Evolutionary conservation across 64 coral and sea anemone genomes (phyloP), one percentile per base, ranked within the genome.

Genomic region (Actinia equina): DNA sequence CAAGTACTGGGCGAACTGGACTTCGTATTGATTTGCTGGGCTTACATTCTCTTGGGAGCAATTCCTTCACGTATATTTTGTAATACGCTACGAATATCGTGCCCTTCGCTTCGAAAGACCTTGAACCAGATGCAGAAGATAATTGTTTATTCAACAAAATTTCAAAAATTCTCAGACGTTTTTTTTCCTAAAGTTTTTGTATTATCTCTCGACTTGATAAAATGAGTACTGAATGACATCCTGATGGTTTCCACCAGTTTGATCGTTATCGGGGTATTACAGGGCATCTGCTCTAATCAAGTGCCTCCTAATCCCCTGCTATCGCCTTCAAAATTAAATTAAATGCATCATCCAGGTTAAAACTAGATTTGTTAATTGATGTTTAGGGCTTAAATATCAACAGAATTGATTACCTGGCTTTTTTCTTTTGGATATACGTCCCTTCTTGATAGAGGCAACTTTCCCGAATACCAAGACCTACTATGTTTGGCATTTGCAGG

Each of bases 281-380:
- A 41, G 25, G 69, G 69, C 69, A 74, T 42, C 69, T 74, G 69
- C 27, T 30, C 69, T 74, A 74, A 74, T 74, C 69, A 74, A 74
- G 69, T 30, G 69, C 25, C 62, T 74, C 14, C 20, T 74, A 71
- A 71, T 71, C 65, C 65, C 65, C 65, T n/a, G n/a, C 65, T 71
- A 71, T 71, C 65, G 65, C 65, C 30, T 45, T 80, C 77, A 52
- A 15, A 80, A 80, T 80, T 80, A 43, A 80, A 80, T 80, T 80
- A 80, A 52, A 37, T 80, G 20, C 77, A 44, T 80, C 44, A 80
- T 80, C 42, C 77, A 44, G 77, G 77, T 51, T 80, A 80, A 80
- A 80, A 44, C 41, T 44, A 44, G 77, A 80, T 80, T 46, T 80
- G 77, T 80, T 80, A 80, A 80, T 45, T 80, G 77, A 80, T 80